These are phyloP conservation scores for Sinohyriopsis cumingii DNA, from an alignment of 2,888 invertebrate genomes.

Conservation along the genomic window DNA sequence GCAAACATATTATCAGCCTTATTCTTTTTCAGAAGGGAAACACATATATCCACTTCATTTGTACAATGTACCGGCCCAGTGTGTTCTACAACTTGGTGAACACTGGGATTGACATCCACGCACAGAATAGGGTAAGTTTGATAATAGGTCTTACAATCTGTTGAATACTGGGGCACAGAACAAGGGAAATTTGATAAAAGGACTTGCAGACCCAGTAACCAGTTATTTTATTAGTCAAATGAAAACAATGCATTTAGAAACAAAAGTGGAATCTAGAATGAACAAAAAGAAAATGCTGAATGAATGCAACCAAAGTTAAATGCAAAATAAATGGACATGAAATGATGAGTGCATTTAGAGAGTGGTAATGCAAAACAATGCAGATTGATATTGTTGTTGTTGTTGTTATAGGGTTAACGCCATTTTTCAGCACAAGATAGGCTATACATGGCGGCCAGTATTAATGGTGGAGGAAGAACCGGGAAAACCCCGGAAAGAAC, in stretches of 20 bases:
- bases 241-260: not conserved
- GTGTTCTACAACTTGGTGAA: conserved; percentile 58
- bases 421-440: no score
- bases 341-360: no score
- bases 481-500: no score
- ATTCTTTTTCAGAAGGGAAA: conserved; percentile 72
- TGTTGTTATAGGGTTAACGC: no score
- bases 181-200: conserved; percentile 45
- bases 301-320: not conserved
- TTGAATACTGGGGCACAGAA: conserved; percentile 57
- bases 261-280: no score
- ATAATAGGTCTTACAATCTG: conserved; percentile 27
- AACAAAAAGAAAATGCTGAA: not conserved
- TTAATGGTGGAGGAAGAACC: no score
- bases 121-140: conserved; percentile 61
- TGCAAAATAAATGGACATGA: not conserved
- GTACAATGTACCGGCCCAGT: conserved; percentile 62
- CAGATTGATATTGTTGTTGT: no score
- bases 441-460: no score
- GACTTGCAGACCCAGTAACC: not conserved
- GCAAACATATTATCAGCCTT: not conserved
- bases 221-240: not conserved
- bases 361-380: no score
- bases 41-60: conserved; percentile 64
- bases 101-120: conserved; percentile 56